Evolutionary conservation across 92 coral and sea anemone species (phyloP).

Genomic region (Epizoanthus ramosus): DNA sequence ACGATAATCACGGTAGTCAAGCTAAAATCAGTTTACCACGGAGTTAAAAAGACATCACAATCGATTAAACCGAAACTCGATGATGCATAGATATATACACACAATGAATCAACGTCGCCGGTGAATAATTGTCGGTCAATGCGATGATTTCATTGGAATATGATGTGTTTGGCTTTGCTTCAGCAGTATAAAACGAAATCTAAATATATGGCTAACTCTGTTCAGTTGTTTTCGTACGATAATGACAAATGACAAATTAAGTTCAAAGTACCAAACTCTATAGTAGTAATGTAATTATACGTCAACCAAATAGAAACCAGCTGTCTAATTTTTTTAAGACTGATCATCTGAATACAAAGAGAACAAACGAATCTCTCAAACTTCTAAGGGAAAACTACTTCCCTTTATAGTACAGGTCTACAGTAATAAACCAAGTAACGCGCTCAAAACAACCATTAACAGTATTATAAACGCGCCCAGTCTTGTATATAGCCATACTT

Average conservation of each 20-base stretch:
- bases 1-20: background rate
- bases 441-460: too few relatives aligned
- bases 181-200: background rate
- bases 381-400: too few relatives aligned
- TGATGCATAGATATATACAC: background rate
- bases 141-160: background rate
- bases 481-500: too few relatives aligned
- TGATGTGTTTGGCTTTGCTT: background rate
- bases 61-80: conserved; percentile 16
- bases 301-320: background rate
- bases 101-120: background rate
- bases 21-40: conserved; percentile 20
- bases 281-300: background rate
- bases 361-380: too few relatives aligned
- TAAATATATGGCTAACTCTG: background rate
- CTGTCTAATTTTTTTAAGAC: background rate
- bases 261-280: background rate
- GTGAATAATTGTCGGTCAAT: too few relatives aligned
- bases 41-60: conserved; percentile 21
- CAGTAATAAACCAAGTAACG: too few relatives aligned
- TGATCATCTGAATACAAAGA: too few relatives aligned
- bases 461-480: too few relatives aligned
- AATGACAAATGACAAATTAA: background rate
- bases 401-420: too few relatives aligned
- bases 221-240: background rate